phyloP scores from a whole-genome alignment of 2,797 vertebrate genomes.

The Eulemur coronatus region DNA sequence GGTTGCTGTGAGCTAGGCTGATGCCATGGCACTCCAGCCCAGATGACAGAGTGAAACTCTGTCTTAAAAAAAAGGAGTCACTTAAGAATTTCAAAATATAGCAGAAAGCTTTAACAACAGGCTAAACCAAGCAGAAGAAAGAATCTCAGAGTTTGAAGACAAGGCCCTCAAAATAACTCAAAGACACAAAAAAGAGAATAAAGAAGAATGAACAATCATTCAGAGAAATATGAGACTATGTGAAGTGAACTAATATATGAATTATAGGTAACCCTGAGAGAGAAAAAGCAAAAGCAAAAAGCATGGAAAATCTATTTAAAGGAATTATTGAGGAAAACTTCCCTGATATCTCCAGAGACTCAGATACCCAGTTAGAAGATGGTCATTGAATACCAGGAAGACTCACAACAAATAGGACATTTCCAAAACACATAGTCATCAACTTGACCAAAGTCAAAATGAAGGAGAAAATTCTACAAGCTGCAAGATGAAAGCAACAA shows the following conservation, averaged over 20 bases:
- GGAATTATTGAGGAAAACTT: not conserved
- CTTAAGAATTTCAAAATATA: not conserved
- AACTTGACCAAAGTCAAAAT: not conserved
- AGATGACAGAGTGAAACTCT: too few species aligned
- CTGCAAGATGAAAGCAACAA: not conserved
- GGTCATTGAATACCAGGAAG: not conserved
- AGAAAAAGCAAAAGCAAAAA: not conserved
- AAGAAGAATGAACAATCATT: not conserved
- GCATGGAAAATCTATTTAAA: not conserved
- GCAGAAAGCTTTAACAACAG: not conserved
- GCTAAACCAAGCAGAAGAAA: not conserved
- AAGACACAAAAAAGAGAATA: not conserved
- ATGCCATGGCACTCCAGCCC: accelerated
- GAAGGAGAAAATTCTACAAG: not conserved
- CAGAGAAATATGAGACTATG: not conserved
- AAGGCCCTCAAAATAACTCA: not conserved
- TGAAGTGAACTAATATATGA: not conserved
- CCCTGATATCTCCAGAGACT: not conserved
- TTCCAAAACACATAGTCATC: not conserved
- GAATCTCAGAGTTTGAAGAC: not conserved
- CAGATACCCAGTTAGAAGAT: not conserved
- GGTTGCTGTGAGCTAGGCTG: too few species aligned
- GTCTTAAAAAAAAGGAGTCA: not conserved
- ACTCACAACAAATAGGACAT: not conserved
- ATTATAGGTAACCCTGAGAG: not conserved